Evolutionary conservation across 1,140 invertebrate genomes (phyloP), one percentile per base, ranked within the genome.

Genomic region (Notospermus geniculatus): DNA sequence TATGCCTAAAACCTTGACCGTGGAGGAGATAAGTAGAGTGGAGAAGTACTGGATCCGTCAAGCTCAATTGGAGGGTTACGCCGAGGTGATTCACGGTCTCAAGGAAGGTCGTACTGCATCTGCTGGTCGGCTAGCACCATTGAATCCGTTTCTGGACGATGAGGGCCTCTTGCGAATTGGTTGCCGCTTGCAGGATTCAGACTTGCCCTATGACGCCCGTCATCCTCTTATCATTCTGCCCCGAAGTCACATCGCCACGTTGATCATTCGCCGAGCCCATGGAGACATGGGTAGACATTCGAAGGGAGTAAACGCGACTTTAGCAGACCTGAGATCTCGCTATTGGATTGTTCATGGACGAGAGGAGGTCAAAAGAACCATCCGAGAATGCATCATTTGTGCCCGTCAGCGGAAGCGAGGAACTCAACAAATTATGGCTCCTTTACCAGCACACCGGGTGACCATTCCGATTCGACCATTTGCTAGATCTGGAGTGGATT

Each of bases 401-500:
- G 4, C 25, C 23, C 53, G 27, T 19, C 28, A n/a, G 29, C 4
- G 22, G 25, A 29, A 17, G 23, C 13, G 19, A 2, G 32, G 32
- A 36, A 36, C 32, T 36, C 5, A 36, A 36, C 32, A 36, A 36
- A 36, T 36, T 36, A 36, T 36, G 15, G 32, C 32, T 7, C 39
- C 13, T 17, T 30, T 28, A 30, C 36, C 45, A 22, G 2, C 15
- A 17, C 13, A 17, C 11, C 25, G 57, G 25, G n/a, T 52, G 41
- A 59, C 32, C 4, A 13, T 52, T 13, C 39, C 39, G 2, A 11
- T 17, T 9, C 2, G 36, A 15, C 2, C n/a, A 4, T 46, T 46
- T 28, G 25, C 32, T 7, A 36, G 30, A n/a, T 13, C 29, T 36
- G 60, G 54, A 22, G 52, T 62, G 2, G 64, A 65, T 36, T 65